These are phyloP conservation scores for Cricetomys ansorgei DNA, from an alignment of 2,113 vertebrate species.

Conservation along the genomic window DNA sequence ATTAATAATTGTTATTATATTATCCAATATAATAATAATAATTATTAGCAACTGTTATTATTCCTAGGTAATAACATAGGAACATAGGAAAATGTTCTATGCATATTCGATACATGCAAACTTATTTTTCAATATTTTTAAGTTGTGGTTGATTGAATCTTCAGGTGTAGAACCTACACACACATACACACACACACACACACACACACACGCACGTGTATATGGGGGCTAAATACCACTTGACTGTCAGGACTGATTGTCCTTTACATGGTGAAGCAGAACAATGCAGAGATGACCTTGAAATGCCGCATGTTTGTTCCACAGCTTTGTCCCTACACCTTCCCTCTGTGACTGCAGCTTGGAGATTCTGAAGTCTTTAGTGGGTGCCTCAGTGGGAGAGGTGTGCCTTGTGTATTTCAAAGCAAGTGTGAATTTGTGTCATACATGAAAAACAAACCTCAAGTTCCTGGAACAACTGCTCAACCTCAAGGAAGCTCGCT, in stretches of 20 bases:
- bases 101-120: neutral
- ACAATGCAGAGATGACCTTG: neutral
- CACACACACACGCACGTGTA: neutral
- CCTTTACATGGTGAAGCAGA: neutral
- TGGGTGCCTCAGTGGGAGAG: neutral
- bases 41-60: too few species aligned
- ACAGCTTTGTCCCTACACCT: neutral
- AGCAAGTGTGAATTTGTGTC: neutral
- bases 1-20: too few species aligned
- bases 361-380: neutral
- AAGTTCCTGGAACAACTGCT: neutral
- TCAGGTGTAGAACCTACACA: neutral
- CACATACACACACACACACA: neutral
- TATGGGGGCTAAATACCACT: neutral
- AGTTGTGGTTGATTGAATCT: neutral
- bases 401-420: neutral
- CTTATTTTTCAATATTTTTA: neutral
- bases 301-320: accelerated
- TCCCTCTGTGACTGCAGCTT: neutral
- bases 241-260: accelerated
- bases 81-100: neutral
- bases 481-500: neutral
- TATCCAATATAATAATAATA: too few species aligned
- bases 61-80: too few species aligned
- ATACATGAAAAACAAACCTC: neutral